Evolutionary conservation across 2,113 vertebrate genomes (phyloP).

Genomic region (Labeo rohita): DNA sequence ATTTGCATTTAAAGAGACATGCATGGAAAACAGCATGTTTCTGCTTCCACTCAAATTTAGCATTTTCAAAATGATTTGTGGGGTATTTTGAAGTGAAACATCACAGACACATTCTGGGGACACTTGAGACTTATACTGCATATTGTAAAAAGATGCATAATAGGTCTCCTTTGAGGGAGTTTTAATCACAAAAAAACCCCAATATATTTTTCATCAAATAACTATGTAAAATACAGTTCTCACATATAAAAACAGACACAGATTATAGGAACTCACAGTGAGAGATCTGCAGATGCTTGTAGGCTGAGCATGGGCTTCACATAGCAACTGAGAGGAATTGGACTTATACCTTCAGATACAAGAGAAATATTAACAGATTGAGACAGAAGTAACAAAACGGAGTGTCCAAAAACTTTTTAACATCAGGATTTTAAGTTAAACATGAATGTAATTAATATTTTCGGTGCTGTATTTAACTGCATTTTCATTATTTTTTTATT

Average conservation of each 20-base stretch:
- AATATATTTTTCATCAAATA: not conserved
- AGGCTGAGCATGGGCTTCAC: constrained; percentile 93
- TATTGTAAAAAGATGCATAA: too few species aligned
- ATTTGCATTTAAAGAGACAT: too few species aligned
- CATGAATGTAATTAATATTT: not conserved
- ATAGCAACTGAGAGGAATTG: constrained; percentile 91
- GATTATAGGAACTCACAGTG: constrained; percentile 70
- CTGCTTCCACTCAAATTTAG: too few species aligned
- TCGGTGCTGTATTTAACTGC: not conserved
- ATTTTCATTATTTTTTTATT: not conserved
- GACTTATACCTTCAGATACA: constrained; percentile 85
- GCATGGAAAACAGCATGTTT: too few species aligned
- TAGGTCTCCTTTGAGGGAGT: too few species aligned
- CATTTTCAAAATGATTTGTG: too few species aligned
- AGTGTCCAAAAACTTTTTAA: not conserved
- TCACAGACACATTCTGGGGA: too few species aligned
- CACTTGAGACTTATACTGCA: too few species aligned
- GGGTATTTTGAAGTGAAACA: too few species aligned
- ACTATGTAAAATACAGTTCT: not conserved
- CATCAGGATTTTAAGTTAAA: not conserved
- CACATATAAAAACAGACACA: not conserved
- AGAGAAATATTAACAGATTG: constrained; percentile 54
- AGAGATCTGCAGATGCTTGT: constrained; percentile 87
- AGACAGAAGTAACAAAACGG: not conserved
- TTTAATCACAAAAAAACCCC: not conserved